Evolutionary conservation across 2,113 vertebrate species (phyloP).

Genomic region (Siphamia tubifer): DNA sequence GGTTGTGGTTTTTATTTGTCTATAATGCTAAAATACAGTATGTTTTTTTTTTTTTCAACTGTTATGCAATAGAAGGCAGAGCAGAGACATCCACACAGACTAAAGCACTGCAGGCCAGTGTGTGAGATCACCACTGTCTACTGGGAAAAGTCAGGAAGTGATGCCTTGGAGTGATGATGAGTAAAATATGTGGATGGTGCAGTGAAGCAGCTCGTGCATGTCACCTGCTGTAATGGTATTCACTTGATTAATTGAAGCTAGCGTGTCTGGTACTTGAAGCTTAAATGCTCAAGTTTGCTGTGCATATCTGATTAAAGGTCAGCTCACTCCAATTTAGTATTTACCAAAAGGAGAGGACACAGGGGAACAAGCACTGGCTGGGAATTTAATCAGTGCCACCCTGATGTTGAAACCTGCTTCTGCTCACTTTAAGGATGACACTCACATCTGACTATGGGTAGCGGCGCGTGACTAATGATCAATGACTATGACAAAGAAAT

Average conservation of each 20-base stretch:
- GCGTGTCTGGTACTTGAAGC: slow-evolving; percentile 50
- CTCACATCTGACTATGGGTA: slow-evolving; percentile 1
- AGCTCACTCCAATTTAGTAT: slow-evolving; percentile 56
- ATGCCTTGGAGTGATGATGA: slow-evolving; percentile 22
- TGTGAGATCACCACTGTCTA: background rate
- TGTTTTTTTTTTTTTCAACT: background rate
- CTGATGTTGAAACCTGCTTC: slow-evolving; percentile 34
- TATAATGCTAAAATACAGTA: background rate
- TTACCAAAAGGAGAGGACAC: slow-evolving; percentile 56
- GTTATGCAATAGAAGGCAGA: background rate
- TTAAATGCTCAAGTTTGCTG: slow-evolving; percentile 43
- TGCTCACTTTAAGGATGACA: slow-evolving; percentile 36
- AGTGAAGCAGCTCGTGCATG: slow-evolving; percentile 24
- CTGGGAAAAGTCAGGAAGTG: slow-evolving; percentile 17
- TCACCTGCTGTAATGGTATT: slow-evolving; percentile 48
- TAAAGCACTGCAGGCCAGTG: background rate
- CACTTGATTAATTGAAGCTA: slow-evolving; percentile 58
- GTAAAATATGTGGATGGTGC: slow-evolving; percentile 38
- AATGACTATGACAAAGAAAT: slow-evolving; percentile 35
- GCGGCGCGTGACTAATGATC: slow-evolving; percentile 40
- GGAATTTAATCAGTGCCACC: slow-evolving; percentile 51
- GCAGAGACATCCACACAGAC: background rate
- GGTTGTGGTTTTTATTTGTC: too few relatives aligned
- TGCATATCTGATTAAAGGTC: slow-evolving; percentile 62
- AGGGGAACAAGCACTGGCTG: slow-evolving; percentile 23